Evolutionary conservation across 2,888 invertebrate genomes (phyloP).

Genomic region (Ophraella communa): DNA sequence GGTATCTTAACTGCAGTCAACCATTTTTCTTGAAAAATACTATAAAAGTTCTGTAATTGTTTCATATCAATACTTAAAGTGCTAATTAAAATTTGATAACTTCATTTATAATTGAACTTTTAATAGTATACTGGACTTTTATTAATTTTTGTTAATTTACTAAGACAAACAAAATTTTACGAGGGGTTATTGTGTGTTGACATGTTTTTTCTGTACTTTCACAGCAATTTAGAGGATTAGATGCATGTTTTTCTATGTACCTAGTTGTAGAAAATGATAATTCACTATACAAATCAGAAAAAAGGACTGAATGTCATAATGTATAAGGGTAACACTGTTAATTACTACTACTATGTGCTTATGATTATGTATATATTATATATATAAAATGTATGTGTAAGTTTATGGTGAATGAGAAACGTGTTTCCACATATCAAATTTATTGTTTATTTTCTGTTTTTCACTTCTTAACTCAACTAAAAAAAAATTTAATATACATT

Average conservation of each 20-base stretch:
- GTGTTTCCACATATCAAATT: slow-evolving; percentile 52
- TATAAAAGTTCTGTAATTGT: too few relatives aligned
- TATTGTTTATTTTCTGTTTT: slow-evolving; percentile 12
- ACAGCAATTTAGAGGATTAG: not conserved
- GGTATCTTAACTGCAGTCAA: too few relatives aligned
- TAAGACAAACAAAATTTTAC: too few relatives aligned
- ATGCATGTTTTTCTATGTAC: not conserved
- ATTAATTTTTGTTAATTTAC: too few relatives aligned
- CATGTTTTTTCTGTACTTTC: too few relatives aligned
- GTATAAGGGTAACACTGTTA: not conserved
- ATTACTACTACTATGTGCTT: slow-evolving; percentile 19
- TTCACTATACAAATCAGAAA: not conserved
- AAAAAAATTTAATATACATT: not conserved
- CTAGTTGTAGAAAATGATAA: not conserved
- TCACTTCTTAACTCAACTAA: slow-evolving; percentile 6
- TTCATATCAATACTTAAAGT: too few relatives aligned
- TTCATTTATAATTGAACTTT: too few relatives aligned
- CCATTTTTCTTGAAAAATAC: too few relatives aligned
- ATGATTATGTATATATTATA: slow-evolving; percentile 28
- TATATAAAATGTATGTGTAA: slow-evolving; percentile 42
- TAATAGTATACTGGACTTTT: too few relatives aligned
- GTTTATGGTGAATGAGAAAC: slow-evolving; percentile 55
- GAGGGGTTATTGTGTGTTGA: too few relatives aligned
- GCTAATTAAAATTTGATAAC: too few relatives aligned
- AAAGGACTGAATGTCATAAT: not conserved